Evolutionary conservation across 2,113 vertebrate species (phyloP).

Genomic region (Callipepla californica): DNA sequence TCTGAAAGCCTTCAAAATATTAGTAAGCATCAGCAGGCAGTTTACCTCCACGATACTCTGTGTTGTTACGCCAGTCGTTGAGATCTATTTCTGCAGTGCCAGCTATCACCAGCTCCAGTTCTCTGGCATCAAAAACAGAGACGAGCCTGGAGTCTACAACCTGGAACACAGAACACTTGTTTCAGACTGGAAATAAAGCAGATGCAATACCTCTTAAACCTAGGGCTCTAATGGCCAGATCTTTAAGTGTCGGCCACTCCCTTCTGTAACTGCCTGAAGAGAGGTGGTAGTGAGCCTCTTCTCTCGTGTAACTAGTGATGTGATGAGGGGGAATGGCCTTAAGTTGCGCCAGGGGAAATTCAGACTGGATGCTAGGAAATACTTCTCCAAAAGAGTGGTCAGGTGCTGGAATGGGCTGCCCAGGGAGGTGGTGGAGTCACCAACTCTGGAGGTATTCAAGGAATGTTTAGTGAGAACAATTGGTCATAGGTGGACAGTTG

Average conservation of each 20-base stretch:
- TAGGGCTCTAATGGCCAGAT: neutral
- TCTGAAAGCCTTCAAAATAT: neutral
- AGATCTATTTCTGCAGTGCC: conserved; percentile 98
- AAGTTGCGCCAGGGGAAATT: no score
- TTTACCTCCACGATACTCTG: conserved; percentile 96
- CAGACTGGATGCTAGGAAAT: no score
- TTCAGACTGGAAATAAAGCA: neutral
- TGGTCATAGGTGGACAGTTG: no score
- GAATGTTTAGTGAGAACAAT: no score
- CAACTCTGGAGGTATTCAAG: no score
- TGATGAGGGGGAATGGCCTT: no score
- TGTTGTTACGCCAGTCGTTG: conserved; percentile 94
- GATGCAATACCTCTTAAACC: neutral
- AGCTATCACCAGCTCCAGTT: conserved; percentile 97
- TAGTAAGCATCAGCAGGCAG: neutral
- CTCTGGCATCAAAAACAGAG: conserved; percentile 96
- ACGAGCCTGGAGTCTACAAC: conserved; percentile 97
- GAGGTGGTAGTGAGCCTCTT: no score
- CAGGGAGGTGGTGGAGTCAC: no score
- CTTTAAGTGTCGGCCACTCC: neutral
- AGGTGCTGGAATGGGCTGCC: no score
- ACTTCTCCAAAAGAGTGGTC: no score
- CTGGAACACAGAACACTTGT: conserved; percentile 75
- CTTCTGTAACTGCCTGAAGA: no score
- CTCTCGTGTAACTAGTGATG: no score